Percentiles rank a stretch among this genome's conserved stretches.
phyloP scores from a whole-genome alignment of 2,888 invertebrate species.

The Smittia aterrima region DNA sequence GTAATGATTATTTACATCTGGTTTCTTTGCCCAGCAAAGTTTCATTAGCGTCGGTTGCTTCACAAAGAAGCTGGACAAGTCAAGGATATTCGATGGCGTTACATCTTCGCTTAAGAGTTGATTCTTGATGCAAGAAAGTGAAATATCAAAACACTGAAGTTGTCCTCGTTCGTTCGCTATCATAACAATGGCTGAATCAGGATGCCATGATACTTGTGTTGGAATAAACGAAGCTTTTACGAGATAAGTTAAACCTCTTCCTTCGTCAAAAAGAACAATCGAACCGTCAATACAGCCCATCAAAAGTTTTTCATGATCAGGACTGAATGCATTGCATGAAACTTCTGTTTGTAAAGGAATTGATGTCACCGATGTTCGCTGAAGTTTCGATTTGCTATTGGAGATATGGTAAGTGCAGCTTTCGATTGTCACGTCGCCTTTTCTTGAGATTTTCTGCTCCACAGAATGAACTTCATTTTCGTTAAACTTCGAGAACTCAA shows the following conservation, averaged over 20 bases:
- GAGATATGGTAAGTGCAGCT: slow-evolving; percentile 62
- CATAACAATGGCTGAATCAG: slow-evolving; percentile 65
- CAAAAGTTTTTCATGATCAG: slow-evolving; percentile 71
- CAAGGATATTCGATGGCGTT: slow-evolving; percentile 61
- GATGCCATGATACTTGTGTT: slow-evolving; percentile 69
- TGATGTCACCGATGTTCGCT: slow-evolving; percentile 64
- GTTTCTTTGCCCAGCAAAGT: slow-evolving; percentile 61
- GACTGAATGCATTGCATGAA: slow-evolving; percentile 53
- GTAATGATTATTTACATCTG: slow-evolving; percentile 51
- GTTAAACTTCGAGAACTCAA: slow-evolving; percentile 70
- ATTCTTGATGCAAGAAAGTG: slow-evolving; percentile 64
- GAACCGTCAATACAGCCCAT: slow-evolving; percentile 84
- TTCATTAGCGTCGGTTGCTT: slow-evolving; percentile 58
- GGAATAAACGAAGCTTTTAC: slow-evolving; percentile 76
- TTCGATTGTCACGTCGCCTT: slow-evolving; percentile 70
- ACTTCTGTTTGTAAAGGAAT: slow-evolving; percentile 70
- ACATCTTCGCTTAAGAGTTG: slow-evolving; percentile 67
- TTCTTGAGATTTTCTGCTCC: slow-evolving; percentile 76
- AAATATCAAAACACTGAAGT: slow-evolving; percentile 72
- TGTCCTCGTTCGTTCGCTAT: slow-evolving; percentile 71
- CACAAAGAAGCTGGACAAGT: slow-evolving; percentile 58
- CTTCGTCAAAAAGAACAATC: slow-evolving; percentile 74
- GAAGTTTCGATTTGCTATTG: slow-evolving; percentile 60
- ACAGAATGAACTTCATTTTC: slow-evolving; percentile 72
- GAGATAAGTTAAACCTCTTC: slow-evolving; percentile 70